A percentile compares a stretch with the other conserved stretches of the same genome.
phyloP scores from a whole-genome alignment of 2,888 invertebrate species.

The Dicyrtoma fusca region DNA sequence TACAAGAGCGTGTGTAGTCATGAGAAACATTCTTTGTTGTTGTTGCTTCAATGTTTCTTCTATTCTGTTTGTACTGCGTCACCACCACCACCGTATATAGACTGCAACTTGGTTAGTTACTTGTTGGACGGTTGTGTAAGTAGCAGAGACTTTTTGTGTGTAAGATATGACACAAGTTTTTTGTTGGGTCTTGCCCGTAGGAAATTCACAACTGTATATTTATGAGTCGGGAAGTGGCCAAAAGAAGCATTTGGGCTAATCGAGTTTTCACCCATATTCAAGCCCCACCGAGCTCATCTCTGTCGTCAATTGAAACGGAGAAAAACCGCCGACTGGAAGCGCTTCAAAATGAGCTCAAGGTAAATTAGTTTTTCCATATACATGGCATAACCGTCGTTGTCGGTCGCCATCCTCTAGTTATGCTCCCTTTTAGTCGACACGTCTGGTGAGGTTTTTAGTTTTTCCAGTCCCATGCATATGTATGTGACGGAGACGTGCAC shows the following conservation, averaged over 20 bases:
- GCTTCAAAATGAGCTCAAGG: slow-evolving; percentile 74
- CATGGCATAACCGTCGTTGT: background rate
- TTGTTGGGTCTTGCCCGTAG: slow-evolving; percentile 59
- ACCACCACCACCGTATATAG: background rate
- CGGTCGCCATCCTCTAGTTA: background rate
- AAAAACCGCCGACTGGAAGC: slow-evolving; percentile 71
- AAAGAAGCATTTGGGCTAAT: slow-evolving; percentile 79
- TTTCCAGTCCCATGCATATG: too few species aligned
- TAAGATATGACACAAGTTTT: slow-evolving; percentile 24
- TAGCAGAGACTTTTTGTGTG: background rate
- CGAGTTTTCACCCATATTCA: slow-evolving; percentile 66
- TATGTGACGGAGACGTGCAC: too few species aligned
- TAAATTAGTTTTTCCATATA: slow-evolving; percentile 58
- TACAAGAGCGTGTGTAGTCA: too few species aligned
- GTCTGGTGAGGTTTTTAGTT: too few species aligned
- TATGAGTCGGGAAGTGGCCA: slow-evolving; percentile 77
- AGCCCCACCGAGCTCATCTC: slow-evolving; percentile 61
- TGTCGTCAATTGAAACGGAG: slow-evolving; percentile 67
- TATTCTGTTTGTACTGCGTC: background rate
- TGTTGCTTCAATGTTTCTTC: background rate
- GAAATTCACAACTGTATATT: slow-evolving; percentile 81
- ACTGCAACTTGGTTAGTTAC: background rate
- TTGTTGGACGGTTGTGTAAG: too few species aligned
- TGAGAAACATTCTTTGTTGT: too few species aligned
- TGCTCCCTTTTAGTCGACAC: too few species aligned